Evolutionary conservation across 1,140 invertebrate species (phyloP), one percentile per base, ranked within the genome.

Genomic region (Drosophila repletoides): DNA sequence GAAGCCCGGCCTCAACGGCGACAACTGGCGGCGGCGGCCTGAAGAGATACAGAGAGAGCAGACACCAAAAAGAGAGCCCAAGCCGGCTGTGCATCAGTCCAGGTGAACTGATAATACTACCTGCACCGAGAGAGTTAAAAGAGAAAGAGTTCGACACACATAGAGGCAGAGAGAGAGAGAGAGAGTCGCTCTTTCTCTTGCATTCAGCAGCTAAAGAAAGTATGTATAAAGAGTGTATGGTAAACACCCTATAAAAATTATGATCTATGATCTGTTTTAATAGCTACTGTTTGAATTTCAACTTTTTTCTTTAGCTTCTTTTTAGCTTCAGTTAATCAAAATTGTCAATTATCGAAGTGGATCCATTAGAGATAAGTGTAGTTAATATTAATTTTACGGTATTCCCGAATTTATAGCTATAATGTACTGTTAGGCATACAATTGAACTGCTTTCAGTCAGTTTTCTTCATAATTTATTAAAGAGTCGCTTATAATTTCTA

Each of bases 1-100:
- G 64, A 83, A 61, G 79, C 77, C 67, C 74, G 49, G 36, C 59
- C 53, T 36, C n/a, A 14, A 38, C 33, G 7, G 17, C 5, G 46
- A 2, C 21, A 48, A 12, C 49, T 22, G 10, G n/a, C 34, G 49
- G 33, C 34, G 4, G 9, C 14, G 14, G 31, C 43, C 10, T 15
- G 15, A 10, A 15, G 15, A 12, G 14, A 31, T n/a, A n/a, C n/a
- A n/a, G n/a, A n/a, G n/a, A 46, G 26, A 24, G 43, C 43, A 46
- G 24, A 6, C 31, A 46, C n/a, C n/a, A n/a, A n/a, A n/a, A n/a
- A n/a, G n/a, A n/a, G n/a, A n/a, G n/a, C n/a, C n/a, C n/a, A n/a
- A n/a, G n/a, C n/a, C n/a, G n/a, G n/a, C n/a, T n/a, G n/a, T n/a
- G n/a, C n/a, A n/a, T n/a, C n/a, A n/a, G n/a, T n/a, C n/a, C n/a